phyloP scores from a whole-genome alignment of 2,113 vertebrate genomes.

The Aplodontia rufa region DNA sequence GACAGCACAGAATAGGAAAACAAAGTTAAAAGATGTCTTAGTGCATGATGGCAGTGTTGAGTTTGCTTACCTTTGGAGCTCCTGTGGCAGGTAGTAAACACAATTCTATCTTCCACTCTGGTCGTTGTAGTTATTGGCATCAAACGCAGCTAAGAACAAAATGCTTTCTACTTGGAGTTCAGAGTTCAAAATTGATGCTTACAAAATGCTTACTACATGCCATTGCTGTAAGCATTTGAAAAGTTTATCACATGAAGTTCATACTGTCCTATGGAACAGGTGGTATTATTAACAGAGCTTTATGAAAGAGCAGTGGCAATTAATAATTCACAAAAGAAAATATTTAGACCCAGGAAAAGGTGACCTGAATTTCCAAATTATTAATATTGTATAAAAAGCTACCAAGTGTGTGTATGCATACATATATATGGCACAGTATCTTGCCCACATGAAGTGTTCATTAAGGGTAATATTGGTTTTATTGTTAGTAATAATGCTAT shows the following conservation, averaged over 20 bases:
- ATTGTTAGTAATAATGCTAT: not conserved
- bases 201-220: not conserved
- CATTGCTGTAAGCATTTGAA: not conserved
- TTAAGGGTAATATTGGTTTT: not conserved
- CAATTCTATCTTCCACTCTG: not conserved
- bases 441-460: not conserved
- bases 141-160: not conserved
- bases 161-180: not conserved
- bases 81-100: not conserved
- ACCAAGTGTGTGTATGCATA: not conserved
- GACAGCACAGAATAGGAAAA: not conserved
- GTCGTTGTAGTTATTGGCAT: not conserved
- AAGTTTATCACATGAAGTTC: not conserved
- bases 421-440: not conserved
- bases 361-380: not conserved
- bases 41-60: not conserved
- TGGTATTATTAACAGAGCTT: not conserved
- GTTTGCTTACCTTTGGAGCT: not conserved
- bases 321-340: not conserved
- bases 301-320: not conserved
- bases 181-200: not conserved
- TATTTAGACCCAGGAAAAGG: not conserved
- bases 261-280: not conserved
- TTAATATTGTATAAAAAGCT: not conserved
- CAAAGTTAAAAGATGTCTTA: not conserved